These are phyloP conservation scores for Cryptus armator DNA, from an alignment of 2,888 invertebrate genomes.

Conservation along the genomic window DNA sequence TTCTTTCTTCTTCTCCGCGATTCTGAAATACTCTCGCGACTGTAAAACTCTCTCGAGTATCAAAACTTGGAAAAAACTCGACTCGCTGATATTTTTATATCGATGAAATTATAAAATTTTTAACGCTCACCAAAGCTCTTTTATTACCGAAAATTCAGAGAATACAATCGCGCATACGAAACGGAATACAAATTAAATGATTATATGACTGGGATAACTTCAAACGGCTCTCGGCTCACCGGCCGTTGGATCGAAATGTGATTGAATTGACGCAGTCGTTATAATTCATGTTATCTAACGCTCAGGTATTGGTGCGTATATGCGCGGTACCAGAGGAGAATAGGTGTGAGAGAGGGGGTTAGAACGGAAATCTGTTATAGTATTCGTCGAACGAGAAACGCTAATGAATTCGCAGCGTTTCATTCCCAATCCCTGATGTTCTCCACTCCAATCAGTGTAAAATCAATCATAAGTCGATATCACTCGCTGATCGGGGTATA, in stretches of 20 bases:
- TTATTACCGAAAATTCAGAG: constrained; percentile 65
- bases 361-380: constrained; percentile 37
- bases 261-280: constrained; percentile 64
- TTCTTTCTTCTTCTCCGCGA: constrained; percentile 8
- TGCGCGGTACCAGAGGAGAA: neutral
- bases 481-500: constrained; percentile 56
- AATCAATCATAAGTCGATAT: constrained; percentile 70
- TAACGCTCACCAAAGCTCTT: constrained; percentile 73
- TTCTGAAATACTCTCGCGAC: constrained; percentile 12
- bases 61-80: neutral
- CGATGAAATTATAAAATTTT: constrained; percentile 74
- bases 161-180: constrained; percentile 13
- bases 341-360: neutral
- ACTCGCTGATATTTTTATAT: constrained; percentile 68
- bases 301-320: constrained; percentile 15
- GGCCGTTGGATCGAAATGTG: constrained; percentile 55
- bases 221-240: constrained; percentile 38
- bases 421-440: constrained; percentile 63
- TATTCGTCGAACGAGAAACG: constrained; percentile 55
- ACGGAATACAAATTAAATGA: constrained; percentile 43
- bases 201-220: constrained; percentile 57
- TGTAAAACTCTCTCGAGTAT: constrained; percentile 59
- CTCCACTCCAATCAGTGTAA: constrained; percentile 68
- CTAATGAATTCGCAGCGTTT: constrained; percentile 68
- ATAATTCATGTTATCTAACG: constrained; percentile 67